Evolutionary conservation across 1,140 invertebrate genomes (phyloP).

Genomic region (Sycophaga agraensis): DNA sequence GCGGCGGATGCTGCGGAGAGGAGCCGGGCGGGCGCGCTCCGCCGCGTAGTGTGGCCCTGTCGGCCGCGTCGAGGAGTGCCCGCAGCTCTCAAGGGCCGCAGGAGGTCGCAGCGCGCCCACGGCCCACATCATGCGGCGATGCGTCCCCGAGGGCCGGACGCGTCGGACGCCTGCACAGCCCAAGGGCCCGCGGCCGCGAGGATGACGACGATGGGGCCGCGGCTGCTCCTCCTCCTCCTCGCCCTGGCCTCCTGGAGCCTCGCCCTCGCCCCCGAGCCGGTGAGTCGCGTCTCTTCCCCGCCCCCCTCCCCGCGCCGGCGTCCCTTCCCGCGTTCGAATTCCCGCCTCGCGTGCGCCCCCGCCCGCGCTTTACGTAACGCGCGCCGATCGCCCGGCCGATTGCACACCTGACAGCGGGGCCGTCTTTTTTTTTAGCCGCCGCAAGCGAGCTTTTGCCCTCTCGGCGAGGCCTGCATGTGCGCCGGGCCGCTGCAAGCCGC

Average conservation of each 20-base stretch:
- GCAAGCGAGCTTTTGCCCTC: no score
- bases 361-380: no score
- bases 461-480: no score
- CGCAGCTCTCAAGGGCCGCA: not conserved
- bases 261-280: not conserved
- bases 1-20: no score
- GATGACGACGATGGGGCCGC: no score
- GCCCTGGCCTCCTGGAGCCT: not conserved
- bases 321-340: not conserved
- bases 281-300: not conserved
- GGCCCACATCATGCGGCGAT: conserved; percentile 9
- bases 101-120: not conserved
- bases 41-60: not conserved
- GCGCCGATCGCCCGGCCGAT: no score
- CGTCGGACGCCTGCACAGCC: not conserved
- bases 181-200: no score
- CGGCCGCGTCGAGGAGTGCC: not conserved
- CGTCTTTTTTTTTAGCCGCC: no score
- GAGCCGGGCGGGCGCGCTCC: not conserved
- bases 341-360: not conserved
- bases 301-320: no score
- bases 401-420: no score
- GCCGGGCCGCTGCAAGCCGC: no score
- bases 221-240: not conserved
- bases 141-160: not conserved